Evolutionary conservation across 2,888 invertebrate genomes (phyloP).

Genomic region (Girardia tigrina): DNA sequence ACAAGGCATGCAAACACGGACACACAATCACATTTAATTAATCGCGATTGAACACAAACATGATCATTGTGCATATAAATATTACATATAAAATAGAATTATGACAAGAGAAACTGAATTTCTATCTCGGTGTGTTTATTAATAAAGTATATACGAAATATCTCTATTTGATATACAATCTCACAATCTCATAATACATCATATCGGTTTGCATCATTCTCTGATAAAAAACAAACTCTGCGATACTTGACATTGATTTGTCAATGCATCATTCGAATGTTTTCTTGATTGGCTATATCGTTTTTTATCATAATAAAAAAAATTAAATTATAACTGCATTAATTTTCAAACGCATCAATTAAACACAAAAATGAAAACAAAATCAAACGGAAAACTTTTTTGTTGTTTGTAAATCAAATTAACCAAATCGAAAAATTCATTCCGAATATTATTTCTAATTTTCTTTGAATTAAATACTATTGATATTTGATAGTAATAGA

Average conservation of each 20-base stretch:
- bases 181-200: not conserved
- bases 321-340: no score
- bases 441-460: no score
- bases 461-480: not conserved
- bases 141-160: no score
- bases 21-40: not conserved
- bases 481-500: not conserved
- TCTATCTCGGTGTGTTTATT: not conserved
- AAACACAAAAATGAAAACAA: no score
- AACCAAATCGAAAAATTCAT: no score
- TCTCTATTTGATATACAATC: no score
- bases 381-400: no score
- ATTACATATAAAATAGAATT: no score
- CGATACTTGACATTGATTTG: constrained; percentile 15
- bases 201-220: not conserved
- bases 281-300: constrained; percentile 16
- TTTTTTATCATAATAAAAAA: no score
- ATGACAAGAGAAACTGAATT: not conserved
- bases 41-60: constrained; percentile 6
- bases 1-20: not conserved
- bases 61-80: no score
- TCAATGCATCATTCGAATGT: not conserved
- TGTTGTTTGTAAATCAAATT: no score
- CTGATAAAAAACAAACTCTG: not conserved
- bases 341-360: no score